Conservation (phyloP, 1,140 invertebrate genomes). For the Monomorium pharaonis region DNA sequence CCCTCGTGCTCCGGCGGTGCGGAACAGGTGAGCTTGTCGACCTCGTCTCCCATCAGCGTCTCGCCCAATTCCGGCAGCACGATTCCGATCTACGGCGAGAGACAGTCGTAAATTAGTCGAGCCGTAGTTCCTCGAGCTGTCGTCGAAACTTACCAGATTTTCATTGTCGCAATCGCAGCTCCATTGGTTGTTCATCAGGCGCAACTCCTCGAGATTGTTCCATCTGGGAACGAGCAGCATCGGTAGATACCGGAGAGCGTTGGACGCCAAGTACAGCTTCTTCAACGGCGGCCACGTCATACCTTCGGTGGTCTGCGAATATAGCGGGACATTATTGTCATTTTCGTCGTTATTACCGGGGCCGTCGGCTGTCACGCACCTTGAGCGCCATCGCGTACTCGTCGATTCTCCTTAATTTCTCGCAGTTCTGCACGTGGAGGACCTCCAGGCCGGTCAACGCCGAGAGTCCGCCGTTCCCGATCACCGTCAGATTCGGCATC, state of each 20-base stretch:
- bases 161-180: conserved; percentile 91
- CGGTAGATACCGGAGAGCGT: conserved; percentile 88
- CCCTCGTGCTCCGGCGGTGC: conserved; percentile 75
- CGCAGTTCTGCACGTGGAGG: conserved; percentile 87
- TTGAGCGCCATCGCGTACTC: conserved; percentile 77
- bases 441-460: conserved; percentile 85
- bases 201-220: conserved; percentile 88
- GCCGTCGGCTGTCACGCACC: conserved; percentile 41
- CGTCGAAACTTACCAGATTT: conserved; percentile 87
- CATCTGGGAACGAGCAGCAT: conserved; percentile 87
- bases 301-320: neutral
- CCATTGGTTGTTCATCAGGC: conserved; percentile 90
- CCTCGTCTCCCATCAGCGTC: conserved; percentile 74
- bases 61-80: conserved; percentile 86
- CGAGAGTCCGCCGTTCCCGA: conserved; percentile 86
- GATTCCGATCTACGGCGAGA: conserved; percentile 80
- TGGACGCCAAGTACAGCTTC: conserved; percentile 89
- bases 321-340: neutral
- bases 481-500: conserved; percentile 86
- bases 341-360: neutral
- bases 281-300: conserved; percentile 86
- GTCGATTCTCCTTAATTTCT: conserved; percentile 86
- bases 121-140: no score
- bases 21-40: conserved; percentile 70
- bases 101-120: no score